Evolutionary conservation across 2,797 vertebrate species (phyloP).

Genomic region (Propithecus perrieri): DNA sequence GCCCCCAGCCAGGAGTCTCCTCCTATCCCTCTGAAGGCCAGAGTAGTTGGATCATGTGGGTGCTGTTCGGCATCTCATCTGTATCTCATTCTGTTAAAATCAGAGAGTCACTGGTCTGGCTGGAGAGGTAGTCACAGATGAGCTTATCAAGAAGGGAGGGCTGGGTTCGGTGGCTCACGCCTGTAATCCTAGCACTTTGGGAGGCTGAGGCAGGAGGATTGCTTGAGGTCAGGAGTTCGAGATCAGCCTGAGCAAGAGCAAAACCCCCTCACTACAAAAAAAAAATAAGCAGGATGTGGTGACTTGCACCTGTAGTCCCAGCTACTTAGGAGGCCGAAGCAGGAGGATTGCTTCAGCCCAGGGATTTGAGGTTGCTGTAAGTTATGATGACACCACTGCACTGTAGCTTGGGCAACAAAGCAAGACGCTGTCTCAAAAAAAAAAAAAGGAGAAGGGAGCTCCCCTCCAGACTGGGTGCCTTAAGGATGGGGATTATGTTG

Average conservation of each 20-base stretch:
- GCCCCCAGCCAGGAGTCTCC: background rate
- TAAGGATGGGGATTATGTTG: background rate
- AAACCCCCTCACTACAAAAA: too few species aligned
- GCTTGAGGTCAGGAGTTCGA: too few species aligned
- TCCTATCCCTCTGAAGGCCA: conserved; percentile 28
- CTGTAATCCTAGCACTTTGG: background rate
- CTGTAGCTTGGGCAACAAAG: background rate
- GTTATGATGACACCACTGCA: background rate
- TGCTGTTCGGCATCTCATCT: conserved; percentile 15
- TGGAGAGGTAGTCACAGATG: background rate
- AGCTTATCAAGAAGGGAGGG: conserved; percentile 41
- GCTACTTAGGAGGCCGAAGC: background rate
- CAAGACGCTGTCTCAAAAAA: background rate
- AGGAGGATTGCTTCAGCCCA: background rate
- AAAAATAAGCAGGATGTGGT: too few species aligned
- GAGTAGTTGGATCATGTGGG: background rate
- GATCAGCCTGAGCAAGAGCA: too few species aligned
- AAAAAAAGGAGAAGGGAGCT: background rate
- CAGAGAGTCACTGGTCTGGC: background rate
- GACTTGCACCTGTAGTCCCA: background rate
- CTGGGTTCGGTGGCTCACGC: background rate
- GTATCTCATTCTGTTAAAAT: conserved; percentile 43
- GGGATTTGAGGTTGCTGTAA: background rate
- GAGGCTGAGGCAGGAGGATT: too few species aligned
- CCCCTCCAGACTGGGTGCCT: background rate